These are phyloP conservation scores for Riparia riparia DNA, from an alignment of 2,113 vertebrate genomes.

Conservation along the genomic window DNA sequence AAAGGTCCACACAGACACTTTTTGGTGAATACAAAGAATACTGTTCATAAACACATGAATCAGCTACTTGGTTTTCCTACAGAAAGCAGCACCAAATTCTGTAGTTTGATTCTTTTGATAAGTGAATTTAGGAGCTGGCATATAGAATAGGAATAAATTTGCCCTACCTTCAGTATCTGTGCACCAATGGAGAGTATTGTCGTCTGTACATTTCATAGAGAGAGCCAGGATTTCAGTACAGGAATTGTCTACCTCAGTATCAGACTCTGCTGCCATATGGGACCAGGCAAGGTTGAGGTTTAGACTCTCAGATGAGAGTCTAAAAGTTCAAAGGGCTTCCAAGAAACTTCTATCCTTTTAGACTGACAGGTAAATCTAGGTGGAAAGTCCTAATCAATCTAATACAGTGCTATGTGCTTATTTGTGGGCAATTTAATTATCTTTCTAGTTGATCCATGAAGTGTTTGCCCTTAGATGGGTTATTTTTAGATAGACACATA, in stretches of 20 bases:
- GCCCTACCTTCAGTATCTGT: neutral
- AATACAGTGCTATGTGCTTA: neutral
- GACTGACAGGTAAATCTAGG: neutral
- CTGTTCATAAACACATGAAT: neutral
- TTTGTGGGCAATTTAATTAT: neutral
- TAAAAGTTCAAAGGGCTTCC: neutral
- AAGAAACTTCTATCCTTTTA: neutral
- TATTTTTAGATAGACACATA: neutral
- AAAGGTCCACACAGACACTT: neutral
- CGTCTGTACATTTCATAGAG: neutral
- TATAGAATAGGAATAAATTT: neutral
- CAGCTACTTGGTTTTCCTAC: neutral
- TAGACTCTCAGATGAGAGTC: neutral
- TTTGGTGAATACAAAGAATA: neutral
- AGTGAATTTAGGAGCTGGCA: neutral
- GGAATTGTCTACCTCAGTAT: neutral
- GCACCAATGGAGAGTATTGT: neutral
- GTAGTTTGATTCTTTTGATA: neutral
- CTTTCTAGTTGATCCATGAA: neutral
- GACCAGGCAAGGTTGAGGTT: neutral
- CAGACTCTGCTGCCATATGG: neutral
- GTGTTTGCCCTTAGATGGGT: neutral
- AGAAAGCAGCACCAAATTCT: neutral
- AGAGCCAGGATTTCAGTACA: neutral
- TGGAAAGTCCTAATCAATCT: neutral